Percentiles rank a stretch among this genome's conserved stretches.
These are phyloP conservation scores for Limnodromus scolopaceus DNA, from an alignment of 2,797 vertebrate species.

Conservation along the genomic window DNA sequence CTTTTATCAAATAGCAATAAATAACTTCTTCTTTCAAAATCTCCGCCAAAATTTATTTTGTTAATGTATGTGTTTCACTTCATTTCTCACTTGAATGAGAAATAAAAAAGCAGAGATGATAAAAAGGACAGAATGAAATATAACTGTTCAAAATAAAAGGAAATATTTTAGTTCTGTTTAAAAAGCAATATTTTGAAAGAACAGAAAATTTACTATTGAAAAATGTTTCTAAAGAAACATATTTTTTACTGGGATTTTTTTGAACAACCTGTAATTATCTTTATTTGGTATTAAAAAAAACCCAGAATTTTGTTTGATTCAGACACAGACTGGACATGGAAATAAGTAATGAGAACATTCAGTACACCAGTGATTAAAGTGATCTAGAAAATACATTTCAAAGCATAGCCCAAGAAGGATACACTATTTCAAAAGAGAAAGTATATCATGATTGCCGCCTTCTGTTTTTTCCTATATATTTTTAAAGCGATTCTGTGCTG, in stretches of 20 bases:
- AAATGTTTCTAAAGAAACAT: neutral
- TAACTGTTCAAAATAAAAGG: neutral
- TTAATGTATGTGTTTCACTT: neutral
- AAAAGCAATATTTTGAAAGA: neutral
- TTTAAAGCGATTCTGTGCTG: neutral
- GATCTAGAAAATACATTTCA: neutral
- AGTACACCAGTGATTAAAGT: neutral
- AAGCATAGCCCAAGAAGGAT: neutral
- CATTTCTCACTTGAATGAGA: neutral
- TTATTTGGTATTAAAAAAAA: neutral
- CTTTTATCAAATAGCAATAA: neutral
- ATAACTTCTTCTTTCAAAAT: neutral
- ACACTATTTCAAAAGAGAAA: neutral
- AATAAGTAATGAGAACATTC: neutral
- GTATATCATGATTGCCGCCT: neutral
- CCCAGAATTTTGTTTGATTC: neutral
- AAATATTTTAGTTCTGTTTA: neutral
- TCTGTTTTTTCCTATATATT: neutral
- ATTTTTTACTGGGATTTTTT: neutral
- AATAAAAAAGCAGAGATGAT: neutral
- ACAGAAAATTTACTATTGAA: neutral
- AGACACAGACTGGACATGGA: neutral
- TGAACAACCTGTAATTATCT: neutral
- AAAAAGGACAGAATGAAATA: neutral
- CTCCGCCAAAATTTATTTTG: neutral